Conservation (phyloP, 2,113 vertebrate genomes). For the Chloropsis hardwickii region DNA sequence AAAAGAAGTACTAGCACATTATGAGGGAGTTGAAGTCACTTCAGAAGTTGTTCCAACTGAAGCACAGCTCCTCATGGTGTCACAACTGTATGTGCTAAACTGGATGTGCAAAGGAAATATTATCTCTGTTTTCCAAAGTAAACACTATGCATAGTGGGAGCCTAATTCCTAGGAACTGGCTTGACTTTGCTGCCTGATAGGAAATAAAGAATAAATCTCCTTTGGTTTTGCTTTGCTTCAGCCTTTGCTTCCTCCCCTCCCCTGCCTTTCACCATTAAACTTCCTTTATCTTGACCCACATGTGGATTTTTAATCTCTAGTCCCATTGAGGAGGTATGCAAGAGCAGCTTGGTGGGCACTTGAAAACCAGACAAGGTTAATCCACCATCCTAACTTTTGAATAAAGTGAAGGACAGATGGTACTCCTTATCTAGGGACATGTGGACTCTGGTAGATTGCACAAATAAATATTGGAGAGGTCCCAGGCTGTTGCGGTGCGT, state of each 20-base stretch:
- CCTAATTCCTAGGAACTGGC: not conserved
- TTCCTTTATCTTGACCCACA: not conserved
- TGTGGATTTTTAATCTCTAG: not conserved
- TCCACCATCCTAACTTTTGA: not conserved
- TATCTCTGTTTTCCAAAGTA: not conserved
- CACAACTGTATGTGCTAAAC: not conserved
- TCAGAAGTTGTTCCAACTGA: not conserved
- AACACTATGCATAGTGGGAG: not conserved
- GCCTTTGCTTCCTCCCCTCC: fast-evolving
- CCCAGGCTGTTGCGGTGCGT: too few species aligned
- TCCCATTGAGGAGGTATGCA: not conserved
- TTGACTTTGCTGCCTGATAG: not conserved
- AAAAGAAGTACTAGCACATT: not conserved
- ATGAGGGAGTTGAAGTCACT: not conserved
- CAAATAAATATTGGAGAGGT: not conserved
- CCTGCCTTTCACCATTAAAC: not conserved
- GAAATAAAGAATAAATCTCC: not conserved
- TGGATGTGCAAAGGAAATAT: not conserved
- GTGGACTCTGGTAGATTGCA: not conserved
- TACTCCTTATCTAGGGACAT: not conserved
- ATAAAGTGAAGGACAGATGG: not conserved
- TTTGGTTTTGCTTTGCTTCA: not conserved
- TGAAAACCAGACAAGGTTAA: not conserved
- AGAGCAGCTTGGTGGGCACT: not conserved
- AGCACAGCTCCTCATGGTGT: not conserved